Evolutionary conservation across 2,797 vertebrate species (phyloP), one percentile per base, ranked within the genome.

Genomic region (Halcyon badia): DNA sequence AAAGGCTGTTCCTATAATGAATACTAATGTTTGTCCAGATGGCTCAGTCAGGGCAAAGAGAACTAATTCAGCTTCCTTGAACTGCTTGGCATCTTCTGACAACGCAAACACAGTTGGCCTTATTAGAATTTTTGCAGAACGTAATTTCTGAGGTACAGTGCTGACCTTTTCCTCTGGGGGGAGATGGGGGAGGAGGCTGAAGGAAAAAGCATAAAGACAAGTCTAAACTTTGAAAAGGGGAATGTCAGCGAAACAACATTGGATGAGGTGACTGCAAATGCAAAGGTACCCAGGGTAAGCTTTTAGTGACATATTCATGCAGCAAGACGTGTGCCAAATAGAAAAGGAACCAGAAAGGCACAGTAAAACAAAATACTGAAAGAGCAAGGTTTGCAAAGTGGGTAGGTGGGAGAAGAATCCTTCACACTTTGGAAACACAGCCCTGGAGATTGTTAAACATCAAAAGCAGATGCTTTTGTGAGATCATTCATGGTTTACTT

Each of bases 1-100:
- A 64, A 88, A 56, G 33, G 33, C 83, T 42, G 28, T 83, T 91
- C 31, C 35, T 92, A 19, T 60, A 30, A 21, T 64, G 60, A 95
- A 78, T 75, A 31, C 56, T 83, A 16, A 30, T 64, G 28, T 91
- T 94, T 96, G 82, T 87, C 56, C 70, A 83, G 48, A 66, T 81
- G 65, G 37, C 85, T 88, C 33, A 96, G 73, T 72, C 46, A 56
- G 48, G 69, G 48, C 73, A 83, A 89, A 80, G 31, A 52, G 52
- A 65, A 46, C 48, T 69, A 33, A 49, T 56, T 56, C 56, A 54
- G 39, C 26, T 60, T 83, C 83, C 66, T 94, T 33, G 31, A 83
- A 57, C 46, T 30, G 44, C 42, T 88, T 62, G 54, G 41, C 56
- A 6, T 66, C 46, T 91, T 89, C 87, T 84, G 54, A 48, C 71